Evolutionary conservation across 2,113 vertebrate species (phyloP).

Genomic region (Chaenogobius annularis): DNA sequence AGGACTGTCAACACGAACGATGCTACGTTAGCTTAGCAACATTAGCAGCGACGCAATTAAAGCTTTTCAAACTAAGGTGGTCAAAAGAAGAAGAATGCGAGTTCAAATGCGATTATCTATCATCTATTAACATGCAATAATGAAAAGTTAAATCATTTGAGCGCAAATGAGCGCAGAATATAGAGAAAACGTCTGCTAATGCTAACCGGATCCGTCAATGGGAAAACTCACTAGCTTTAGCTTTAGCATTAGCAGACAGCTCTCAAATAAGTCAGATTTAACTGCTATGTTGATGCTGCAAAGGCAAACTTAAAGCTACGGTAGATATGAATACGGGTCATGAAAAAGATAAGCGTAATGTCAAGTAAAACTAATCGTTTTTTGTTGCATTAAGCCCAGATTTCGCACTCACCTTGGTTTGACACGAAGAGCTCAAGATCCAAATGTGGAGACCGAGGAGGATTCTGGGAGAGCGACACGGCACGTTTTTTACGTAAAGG

Average conservation of each 20-base stretch:
- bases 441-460: conserved; percentile 50
- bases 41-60: not conserved
- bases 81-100: not conserved
- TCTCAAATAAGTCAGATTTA: not conserved
- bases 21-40: not conserved
- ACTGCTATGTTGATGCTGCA: not conserved
- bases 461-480: conserved; percentile 49
- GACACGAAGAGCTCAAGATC: conserved; percentile 36
- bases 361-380: accelerated
- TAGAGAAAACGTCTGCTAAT: not conserved
- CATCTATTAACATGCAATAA: not conserved
- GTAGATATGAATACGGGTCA: accelerated
- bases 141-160: not conserved
- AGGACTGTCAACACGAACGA: not conserved
- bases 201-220: conserved; percentile 10
- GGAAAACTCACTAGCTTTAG: not conserved
- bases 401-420: conserved; percentile 66
- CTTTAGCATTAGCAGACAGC: not conserved
- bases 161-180: not conserved
- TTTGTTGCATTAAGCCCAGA: accelerated
- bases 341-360: not conserved
- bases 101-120: not conserved
- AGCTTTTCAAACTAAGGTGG: not conserved
- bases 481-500: conserved; percentile 1
- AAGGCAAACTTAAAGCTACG: too few species aligned